phyloP scores from a whole-genome alignment of 2,113 vertebrate species.

The Lasiurus borealis region DNA sequence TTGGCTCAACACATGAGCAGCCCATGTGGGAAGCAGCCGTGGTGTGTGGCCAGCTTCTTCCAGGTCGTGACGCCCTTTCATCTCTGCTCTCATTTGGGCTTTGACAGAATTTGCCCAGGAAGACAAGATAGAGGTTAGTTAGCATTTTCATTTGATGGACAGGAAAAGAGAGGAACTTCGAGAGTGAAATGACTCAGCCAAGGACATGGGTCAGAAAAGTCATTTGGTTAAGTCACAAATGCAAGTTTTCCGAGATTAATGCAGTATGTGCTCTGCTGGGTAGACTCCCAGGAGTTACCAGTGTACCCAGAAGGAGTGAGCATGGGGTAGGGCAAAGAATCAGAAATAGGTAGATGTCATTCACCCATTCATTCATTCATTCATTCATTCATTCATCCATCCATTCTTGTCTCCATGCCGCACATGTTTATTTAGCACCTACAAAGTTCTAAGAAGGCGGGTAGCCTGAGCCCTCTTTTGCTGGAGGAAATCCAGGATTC shows the following conservation, averaged over 20 bases:
- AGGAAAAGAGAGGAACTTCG: background rate
- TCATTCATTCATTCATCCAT: background rate
- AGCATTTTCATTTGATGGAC: conserved; percentile 40
- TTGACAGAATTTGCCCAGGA: background rate
- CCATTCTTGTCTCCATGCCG: background rate
- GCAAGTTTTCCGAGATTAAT: background rate
- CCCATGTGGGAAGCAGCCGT: conserved; percentile 3
- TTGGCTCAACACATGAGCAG: background rate
- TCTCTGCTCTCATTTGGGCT: conserved; percentile 37
- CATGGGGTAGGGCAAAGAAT: background rate
- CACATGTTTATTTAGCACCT: background rate
- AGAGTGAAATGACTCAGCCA: background rate
- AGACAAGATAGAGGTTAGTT: background rate
- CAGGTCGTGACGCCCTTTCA: conserved; percentile 5
- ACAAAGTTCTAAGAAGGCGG: background rate
- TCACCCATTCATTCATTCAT: background rate
- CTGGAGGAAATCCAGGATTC: background rate
- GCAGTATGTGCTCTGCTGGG: background rate
- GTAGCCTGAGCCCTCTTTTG: background rate
- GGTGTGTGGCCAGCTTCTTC: conserved; percentile 20
- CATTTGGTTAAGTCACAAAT: background rate
- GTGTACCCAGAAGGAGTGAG: background rate
- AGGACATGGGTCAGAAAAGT: background rate
- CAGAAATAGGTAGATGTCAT: background rate
- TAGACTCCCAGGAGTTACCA: background rate